Base-by-base conservation (phyloP, 1,140 invertebrate genomes). In the Trachymyrmex septentrionalis region DNA sequence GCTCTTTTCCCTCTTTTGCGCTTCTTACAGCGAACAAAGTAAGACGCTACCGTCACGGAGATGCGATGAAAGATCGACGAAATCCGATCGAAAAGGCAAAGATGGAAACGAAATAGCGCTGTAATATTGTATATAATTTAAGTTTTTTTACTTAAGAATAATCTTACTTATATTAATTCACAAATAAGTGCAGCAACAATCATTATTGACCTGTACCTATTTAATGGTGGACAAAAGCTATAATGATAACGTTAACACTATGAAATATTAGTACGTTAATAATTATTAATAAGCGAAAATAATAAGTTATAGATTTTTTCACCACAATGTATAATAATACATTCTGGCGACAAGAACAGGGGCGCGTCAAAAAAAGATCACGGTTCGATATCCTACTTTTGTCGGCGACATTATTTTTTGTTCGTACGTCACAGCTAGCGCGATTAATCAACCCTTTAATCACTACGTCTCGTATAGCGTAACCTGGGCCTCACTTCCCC, bases 391-490 rank as follows among this genome's bases (percentile, higher is more conserved):
- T 14, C 19, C 44, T 75, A 75, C 69, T 85, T 85, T 78, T 19
- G 30, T 12, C 21, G 38, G 14, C 21, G 21, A n/a, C 4, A 44
- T 34, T 72, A 66, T 66, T 84, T 80, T 82, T 82, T 82, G 24
- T 53, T 50, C 16, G 9, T 38, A 63, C 75, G 30, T 78, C 59
- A 19, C 48, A 30, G 44, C n/a, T 34, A 34, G 63, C 81, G 77
- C 55, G 81, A 91, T 91, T 85, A 89, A 90, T 91, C 87, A 90
- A 89, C 72, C 86, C 87, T 90, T 86, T 91, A 90, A 91, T 48
- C 55, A 50, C 75, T 14, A 71, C 44, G 21, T 48, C 30, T 27
- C 67, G 44, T 53, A 44, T 44, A 19, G n/a, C 57, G 38, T 66
- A 82, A 81, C 75, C 53, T 38, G 19, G 38, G 14, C 16, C 21